Conservation (phyloP, 2,113 vertebrate genomes). For the Hyperopisus bebe region DNA sequence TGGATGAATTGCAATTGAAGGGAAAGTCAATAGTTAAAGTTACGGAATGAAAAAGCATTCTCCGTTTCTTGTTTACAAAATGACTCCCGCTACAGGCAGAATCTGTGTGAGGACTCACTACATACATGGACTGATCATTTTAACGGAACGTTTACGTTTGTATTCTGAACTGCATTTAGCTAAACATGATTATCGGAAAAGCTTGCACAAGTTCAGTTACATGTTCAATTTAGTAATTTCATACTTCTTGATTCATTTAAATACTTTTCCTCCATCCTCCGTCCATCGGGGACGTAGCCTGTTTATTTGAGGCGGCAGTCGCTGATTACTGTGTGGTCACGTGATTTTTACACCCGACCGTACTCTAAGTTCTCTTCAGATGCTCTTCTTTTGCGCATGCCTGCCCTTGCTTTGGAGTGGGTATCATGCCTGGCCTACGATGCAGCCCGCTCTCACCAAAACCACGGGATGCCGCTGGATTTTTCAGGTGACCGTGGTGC, state of each 20-base stretch:
- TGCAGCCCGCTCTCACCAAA: neutral
- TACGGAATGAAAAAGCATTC: neutral
- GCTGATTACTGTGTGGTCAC: constrained; percentile 23
- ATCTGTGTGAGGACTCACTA: neutral
- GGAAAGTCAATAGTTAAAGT: neutral
- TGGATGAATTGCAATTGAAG: neutral
- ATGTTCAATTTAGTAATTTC: neutral
- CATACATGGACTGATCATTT: neutral
- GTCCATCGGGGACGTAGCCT: constrained; percentile 7
- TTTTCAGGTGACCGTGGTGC: neutral
- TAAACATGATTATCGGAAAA: neutral
- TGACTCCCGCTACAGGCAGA: neutral
- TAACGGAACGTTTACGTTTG: neutral
- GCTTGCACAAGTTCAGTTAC: neutral
- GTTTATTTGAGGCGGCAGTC: constrained; percentile 17
- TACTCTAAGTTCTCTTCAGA: neutral
- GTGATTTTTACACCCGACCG: neutral
- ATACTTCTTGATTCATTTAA: neutral
- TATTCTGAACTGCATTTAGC: neutral
- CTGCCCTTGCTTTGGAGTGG: neutral
- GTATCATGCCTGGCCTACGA: neutral
- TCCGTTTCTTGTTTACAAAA: neutral
- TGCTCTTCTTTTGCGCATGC: neutral
- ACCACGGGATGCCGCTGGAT: neutral
- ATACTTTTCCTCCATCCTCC: neutral